These are phyloP conservation scores for Lichenostomus cassidix DNA, from an alignment of 2,113 vertebrate genomes.

Conservation along the genomic window DNA sequence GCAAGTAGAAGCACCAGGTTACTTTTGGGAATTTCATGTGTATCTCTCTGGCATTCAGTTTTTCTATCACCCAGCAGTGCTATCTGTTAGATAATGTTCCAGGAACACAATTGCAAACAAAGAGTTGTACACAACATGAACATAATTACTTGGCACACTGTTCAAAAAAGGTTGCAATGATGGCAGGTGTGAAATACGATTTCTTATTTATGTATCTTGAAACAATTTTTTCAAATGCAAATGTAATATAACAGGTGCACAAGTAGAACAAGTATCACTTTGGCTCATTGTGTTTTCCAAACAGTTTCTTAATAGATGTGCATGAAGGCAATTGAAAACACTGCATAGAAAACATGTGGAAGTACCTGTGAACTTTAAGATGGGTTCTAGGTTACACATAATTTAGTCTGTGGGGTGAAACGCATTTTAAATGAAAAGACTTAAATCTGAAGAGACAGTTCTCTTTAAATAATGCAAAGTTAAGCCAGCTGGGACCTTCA, in stretches of 20 bases:
- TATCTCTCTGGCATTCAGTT: not conserved
- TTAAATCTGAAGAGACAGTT: not conserved
- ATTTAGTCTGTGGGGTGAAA: not conserved
- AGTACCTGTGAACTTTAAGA: not conserved
- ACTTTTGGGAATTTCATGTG: not conserved
- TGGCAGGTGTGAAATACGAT: not conserved
- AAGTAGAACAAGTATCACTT: not conserved
- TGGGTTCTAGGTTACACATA: not conserved
- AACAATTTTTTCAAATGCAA: slow-evolving; percentile 11
- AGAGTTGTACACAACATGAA: not conserved
- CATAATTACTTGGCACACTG: not conserved
- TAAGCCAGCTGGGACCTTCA: not conserved
- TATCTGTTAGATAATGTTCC: not conserved
- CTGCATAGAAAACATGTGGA: not conserved
- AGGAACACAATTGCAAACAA: not conserved
- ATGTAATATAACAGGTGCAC: not conserved
- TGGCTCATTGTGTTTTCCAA: not conserved
- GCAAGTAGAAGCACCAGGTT: not conserved
- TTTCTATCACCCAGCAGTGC: not conserved
- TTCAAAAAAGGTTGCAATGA: not conserved
- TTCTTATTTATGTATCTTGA: not conserved
- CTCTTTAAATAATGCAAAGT: not conserved
- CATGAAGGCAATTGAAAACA: not conserved
- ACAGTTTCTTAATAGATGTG: not conserved
- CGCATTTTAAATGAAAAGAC: not conserved